Evolutionary conservation across 1,140 invertebrate genomes (phyloP), one percentile per base, ranked within the genome.

Genomic region (Dendroctonus valens): DNA sequence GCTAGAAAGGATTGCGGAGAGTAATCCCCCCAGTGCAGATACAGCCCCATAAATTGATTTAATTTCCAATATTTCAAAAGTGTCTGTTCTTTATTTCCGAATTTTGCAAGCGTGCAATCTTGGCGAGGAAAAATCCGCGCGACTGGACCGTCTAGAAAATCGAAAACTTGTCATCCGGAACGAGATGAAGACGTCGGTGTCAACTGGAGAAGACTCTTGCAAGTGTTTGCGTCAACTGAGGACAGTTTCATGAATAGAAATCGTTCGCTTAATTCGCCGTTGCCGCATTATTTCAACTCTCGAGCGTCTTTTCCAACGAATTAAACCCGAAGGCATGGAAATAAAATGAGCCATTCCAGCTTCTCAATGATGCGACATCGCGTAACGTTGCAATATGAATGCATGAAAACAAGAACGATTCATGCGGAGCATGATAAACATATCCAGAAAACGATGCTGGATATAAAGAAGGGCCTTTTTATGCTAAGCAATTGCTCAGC

Each of bases 1-100:
- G 50, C 60, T 54, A 63, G 51, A 14, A 40, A 61, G 44, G 50
- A 48, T 41, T 55, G 37, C 53, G 53, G 58, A 53, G 60, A 58
- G 52, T 67, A 67, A 67, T 61, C 51, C 58, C n/a, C 26, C 52
- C 65, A 59, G 41, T 61, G 58, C 59, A 61, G 65, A 60, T 54
- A 54, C 40, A 12, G 58, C 54, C 67, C 26, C 49, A 68, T 68
- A 68, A 69, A 69, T 69, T 49, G 61, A 59, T 50, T 69, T 69
- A 65, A 69, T 65, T 65, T 65, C 55, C 61, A 53, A 65, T 69
- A 69, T 59, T 59, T 67, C 58, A 70, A 67, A 59, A 62, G 53
- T 59, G 59, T 66, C 63, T 60, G 54, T 42, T 9, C 51, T 69
- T 55, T 61, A 62, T 65, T 65, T 48, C 59, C 48, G 65, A 55